Conservation (phyloP, 1,140 invertebrate genomes). For the Drosophila rufa region DNA sequence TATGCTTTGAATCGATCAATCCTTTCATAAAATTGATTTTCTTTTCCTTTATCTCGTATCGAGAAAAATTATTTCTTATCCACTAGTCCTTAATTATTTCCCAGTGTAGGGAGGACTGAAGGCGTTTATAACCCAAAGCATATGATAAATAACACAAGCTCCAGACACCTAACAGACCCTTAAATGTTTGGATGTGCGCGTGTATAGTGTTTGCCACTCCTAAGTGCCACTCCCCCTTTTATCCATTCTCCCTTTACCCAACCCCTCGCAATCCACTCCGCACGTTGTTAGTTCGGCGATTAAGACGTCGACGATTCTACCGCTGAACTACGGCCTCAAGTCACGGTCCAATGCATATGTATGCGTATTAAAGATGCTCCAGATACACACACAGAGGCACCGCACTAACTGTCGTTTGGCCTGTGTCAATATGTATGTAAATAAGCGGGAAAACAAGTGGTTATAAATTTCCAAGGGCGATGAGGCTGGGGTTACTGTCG, state of each 20-base stretch:
- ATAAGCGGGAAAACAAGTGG: constrained; percentile 80
- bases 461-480: constrained; percentile 78
- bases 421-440: constrained; percentile 80
- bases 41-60: not conserved
- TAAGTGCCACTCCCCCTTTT: constrained; percentile 40
- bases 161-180: constrained; percentile 62
- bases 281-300: constrained; percentile 70
- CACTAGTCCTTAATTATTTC: too few relatives aligned
- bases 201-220: constrained; percentile 27
- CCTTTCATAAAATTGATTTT: too few relatives aligned
- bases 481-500: constrained; percentile 39
- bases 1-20: too few relatives aligned
- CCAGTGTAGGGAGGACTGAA: constrained; percentile 29
- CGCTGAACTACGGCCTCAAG: constrained; percentile 49
- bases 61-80: not conserved
- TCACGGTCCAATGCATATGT: constrained; percentile 55
- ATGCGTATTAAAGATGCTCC: constrained; percentile 65
- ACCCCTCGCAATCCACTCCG: constrained; percentile 19
- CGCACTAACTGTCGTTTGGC: constrained; percentile 57
- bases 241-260: constrained; percentile 3
- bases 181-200: constrained; percentile 19
- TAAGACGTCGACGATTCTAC: constrained; percentile 39
- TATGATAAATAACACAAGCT: constrained; percentile 64
- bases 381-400: constrained; percentile 48
- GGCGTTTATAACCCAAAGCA: constrained; percentile 59